Percentiles rank a stretch among this genome's conserved stretches.
These are phyloP conservation scores for Tympanuchus pallidicinctus DNA, from an alignment of 2,113 vertebrate genomes.

Conservation along the genomic window DNA sequence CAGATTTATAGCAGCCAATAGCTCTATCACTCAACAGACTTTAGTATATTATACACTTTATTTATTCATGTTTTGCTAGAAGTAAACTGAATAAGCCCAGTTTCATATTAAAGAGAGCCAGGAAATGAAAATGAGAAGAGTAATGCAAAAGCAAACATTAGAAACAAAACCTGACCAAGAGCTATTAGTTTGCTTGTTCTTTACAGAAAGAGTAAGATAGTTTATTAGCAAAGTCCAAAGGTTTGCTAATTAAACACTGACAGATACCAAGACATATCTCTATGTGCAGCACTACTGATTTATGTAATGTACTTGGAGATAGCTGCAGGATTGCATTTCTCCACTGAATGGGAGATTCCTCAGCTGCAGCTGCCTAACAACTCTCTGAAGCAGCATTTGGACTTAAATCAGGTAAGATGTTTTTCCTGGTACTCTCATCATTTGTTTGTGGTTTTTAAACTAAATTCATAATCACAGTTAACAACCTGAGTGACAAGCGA, in stretches of 20 bases:
- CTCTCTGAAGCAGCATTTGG: neutral
- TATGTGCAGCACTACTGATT: neutral
- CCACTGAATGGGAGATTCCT: neutral
- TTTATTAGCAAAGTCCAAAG: neutral
- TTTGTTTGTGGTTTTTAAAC: neutral
- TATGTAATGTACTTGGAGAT: neutral
- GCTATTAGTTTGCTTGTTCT: neutral
- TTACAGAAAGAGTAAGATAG: neutral
- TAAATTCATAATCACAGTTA: neutral
- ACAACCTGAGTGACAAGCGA: neutral
- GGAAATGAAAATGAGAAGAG: neutral
- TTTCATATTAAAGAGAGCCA: neutral
- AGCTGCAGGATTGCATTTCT: neutral
- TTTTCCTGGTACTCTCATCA: neutral
- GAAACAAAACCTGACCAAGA: neutral
- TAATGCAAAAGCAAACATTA: neutral
- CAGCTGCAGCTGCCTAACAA: neutral
- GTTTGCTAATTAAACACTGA: neutral
- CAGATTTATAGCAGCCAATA: neutral
- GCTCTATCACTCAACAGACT: neutral
- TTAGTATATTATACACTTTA: neutral
- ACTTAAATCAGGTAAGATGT: neutral
- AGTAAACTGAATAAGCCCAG: neutral
- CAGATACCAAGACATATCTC: neutral
- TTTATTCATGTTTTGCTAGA: too few species aligned